phyloP scores from a whole-genome alignment of 1,140 invertebrate genomes.

The Trichonephila clavata region DNA sequence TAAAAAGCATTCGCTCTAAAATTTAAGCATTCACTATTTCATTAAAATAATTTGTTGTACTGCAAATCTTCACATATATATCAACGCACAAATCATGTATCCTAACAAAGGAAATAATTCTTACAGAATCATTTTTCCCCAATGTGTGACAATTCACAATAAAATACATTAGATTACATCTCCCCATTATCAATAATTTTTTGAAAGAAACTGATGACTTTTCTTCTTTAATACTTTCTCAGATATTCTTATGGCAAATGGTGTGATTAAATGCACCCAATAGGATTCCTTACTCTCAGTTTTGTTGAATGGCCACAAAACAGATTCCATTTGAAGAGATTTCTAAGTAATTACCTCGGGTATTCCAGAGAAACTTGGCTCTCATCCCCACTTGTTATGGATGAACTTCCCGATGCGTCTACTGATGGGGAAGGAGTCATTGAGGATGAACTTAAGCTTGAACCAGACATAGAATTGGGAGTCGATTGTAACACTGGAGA shows the following conservation, averaged over 20 bases:
- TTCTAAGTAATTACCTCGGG: conserved; percentile 9
- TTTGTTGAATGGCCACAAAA: background rate
- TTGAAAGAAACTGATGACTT: too few species aligned
- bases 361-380: conserved; percentile 51
- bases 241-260: background rate
- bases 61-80: too few species aligned
- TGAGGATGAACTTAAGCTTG: background rate
- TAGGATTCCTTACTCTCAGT: background rate
- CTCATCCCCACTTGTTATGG: background rate
- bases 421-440: background rate
- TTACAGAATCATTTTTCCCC: too few species aligned
- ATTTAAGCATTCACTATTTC: too few species aligned
- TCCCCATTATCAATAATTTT: too few species aligned
- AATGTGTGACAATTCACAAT: too few species aligned
- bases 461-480: background rate
- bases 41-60: too few species aligned
- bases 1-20: too few species aligned
- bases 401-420: background rate
- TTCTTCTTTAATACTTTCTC: too few species aligned
- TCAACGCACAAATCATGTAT: too few species aligned
- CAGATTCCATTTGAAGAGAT: background rate
- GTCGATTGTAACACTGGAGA: conserved; percentile 40
- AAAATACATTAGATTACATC: too few species aligned
- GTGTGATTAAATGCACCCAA: background rate
- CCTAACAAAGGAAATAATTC: too few species aligned